Conservation (phyloP, 2,888 invertebrate genomes). For the Cryptocephalus moraei region DNA sequence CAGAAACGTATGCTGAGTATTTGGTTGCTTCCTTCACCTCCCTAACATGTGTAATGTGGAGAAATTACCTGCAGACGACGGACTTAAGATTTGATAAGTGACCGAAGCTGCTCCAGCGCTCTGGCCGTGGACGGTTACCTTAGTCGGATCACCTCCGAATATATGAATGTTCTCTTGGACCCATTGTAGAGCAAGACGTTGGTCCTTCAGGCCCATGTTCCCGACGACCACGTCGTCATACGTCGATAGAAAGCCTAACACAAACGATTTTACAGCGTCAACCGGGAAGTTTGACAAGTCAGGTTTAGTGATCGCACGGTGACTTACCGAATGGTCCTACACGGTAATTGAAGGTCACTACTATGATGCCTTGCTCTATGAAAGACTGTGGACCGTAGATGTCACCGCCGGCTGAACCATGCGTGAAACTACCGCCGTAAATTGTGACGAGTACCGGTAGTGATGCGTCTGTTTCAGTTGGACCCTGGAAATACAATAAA, state of each 20-base stretch:
- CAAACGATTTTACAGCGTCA: no score
- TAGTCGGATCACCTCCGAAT: not conserved
- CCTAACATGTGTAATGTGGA: no score
- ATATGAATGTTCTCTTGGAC: not conserved
- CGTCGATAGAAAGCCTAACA: not conserved
- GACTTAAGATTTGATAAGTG: not conserved
- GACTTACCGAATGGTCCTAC: conserved; percentile 20
- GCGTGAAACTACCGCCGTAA: conserved; percentile 19
- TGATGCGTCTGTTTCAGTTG: conserved; percentile 6
- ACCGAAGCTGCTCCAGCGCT: not conserved
- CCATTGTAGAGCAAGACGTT: not conserved
- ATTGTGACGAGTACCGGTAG: conserved; percentile 22
- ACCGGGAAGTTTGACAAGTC: no score
- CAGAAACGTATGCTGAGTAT: no score
- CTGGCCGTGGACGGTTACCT: not conserved
- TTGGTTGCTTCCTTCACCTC: no score
- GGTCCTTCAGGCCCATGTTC: not conserved
- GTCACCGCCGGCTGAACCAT: conserved; percentile 11
- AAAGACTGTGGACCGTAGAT: conserved; percentile 14
- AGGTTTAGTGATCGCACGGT: no score
- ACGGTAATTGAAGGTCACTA: conserved; percentile 21
- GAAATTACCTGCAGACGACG: not conserved
- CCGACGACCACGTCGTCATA: not conserved
- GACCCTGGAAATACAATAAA: not conserved
- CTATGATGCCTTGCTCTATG: conserved; percentile 16